phyloP scores from a whole-genome alignment of 2,113 vertebrate genomes.

The Caranx melampygus region DNA sequence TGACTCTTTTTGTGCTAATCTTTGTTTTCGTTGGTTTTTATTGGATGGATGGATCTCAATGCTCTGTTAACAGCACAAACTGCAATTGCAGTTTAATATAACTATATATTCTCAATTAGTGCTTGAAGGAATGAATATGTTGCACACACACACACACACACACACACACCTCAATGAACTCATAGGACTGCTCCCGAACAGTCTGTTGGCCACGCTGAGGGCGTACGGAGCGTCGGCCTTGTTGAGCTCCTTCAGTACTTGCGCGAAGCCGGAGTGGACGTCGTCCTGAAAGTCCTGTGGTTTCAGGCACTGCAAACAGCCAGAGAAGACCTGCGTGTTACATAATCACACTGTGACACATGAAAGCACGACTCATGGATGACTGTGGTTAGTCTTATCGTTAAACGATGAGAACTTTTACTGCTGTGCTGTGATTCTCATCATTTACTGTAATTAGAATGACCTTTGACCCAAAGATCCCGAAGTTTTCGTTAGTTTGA shows the following conservation, averaged over 20 bases:
- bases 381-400: not conserved
- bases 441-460: slow-evolving; percentile 4
- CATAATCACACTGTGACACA: slow-evolving; percentile 3
- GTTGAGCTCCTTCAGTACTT: slow-evolving; percentile 85
- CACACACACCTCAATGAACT: slow-evolving; percentile 86
- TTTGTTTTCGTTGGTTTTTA: no score
- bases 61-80: not conserved
- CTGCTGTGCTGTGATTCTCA: not conserved
- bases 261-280: slow-evolving; percentile 82
- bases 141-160: not conserved
- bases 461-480: not conserved
- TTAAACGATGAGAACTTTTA: slow-evolving; percentile 13
- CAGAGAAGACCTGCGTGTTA: slow-evolving; percentile 34
- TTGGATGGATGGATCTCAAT: no score
- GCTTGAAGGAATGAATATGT: not conserved
- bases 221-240: slow-evolving; percentile 80
- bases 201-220: slow-evolving; percentile 88
- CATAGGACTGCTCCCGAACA: slow-evolving; percentile 90
- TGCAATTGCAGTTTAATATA: not conserved
- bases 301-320: slow-evolving; percentile 68
- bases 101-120: not conserved
- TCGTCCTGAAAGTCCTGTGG: slow-evolving; percentile 60
- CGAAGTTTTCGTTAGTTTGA: not conserved
- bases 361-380: not conserved
- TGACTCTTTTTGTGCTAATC: no score